Evolutionary conservation across 2,888 invertebrate genomes (phyloP), one percentile per base, ranked within the genome.

Genomic region (Acanthopleura granulata): DNA sequence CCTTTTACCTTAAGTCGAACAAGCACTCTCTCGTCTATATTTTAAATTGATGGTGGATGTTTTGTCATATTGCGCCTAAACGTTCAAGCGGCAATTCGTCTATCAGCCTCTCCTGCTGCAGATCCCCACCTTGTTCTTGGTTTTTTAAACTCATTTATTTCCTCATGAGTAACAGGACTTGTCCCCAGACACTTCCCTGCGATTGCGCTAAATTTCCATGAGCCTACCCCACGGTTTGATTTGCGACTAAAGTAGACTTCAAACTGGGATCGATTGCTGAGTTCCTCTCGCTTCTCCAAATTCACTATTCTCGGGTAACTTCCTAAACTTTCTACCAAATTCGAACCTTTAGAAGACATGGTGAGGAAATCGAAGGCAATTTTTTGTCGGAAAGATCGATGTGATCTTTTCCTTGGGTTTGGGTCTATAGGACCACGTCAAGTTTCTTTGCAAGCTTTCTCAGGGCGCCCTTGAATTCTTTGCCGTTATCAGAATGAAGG

Each of bases 361-460:
- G 57, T 57, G 18, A 57, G 22, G 22, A 57, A 57, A 57, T 57
- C 57, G 22, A 57, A 57, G 22, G 57, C 6, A 57, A 57, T 57
- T 50, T 77, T 77, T 66, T 70, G 15, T 72, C 75, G 73, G 27
- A 75, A 29, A 6, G 77, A 30, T 51, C 50, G 50, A 50, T 77
- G 73, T 22, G 74, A 73, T 12, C 74, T 77, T 77, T 3, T 75
- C 77, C 49, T 77, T 75, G 30, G 72, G 40, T 72, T 77, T 73
- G n/a, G 77, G 77, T 72, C 74, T 74, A 40, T 73, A 75, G 11
- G 73, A 66, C 18, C 75, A 70, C 30, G 25, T 70, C 49, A 12
- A n/a, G 25, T 16, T 57, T 27, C 25, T 61, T 18, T 40, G 18
- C 22, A 18, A 76, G 27, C 22, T 49, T 57, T 40, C 49, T 70